Base-by-base conservation (phyloP, 2,113 vertebrate species). In the Peromyscus maniculatus region DNA sequence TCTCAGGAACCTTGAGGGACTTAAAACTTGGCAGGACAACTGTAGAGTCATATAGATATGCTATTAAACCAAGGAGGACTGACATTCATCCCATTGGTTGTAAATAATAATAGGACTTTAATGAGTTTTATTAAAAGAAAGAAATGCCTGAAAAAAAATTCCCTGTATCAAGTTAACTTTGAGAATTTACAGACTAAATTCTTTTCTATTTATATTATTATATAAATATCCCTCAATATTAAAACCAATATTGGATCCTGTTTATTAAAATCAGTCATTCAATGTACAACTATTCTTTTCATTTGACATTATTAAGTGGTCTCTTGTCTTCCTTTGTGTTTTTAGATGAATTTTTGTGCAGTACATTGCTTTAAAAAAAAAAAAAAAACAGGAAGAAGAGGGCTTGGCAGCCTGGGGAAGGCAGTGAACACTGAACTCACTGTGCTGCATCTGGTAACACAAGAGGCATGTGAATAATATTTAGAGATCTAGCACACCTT, bases 401-500 rank as follows among this genome's bases (percentile, higher is more conserved):
- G 8, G 80, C 21, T 95, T 67, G 43, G 69, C 94, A 80, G 78
- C 71, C 82, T 0, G 0, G 28, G n/a, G 80, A 96, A 91, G 78
- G 31, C 88, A 16, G 46, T 9, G 36, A 89, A 64, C 4, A 10
- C 0, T 43, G 87, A 93, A 84, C 83, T 87, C 89, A 57, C 57
- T 10, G 19, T 17, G n/a, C 21, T 16, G 62, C 84, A 43, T 92
- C 82, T 91, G 78, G 26, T 78, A 91, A 95, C 75, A 75, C 69
- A 36, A 52, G 94, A 91, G 39, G 96, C 92, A 36, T 71, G 36
- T 95, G 96, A 84, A 84, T 97, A 97, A 97, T 97, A 97, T 87
- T 97, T 97, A 87, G 98, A 93, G 95, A 98, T 95, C 97, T 98
- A 98, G 98, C 98, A 97, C 98, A 98, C 96, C 98, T 96, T 97